Evolutionary conservation across 1,140 invertebrate species (phyloP).

Genomic region (Reticulitermes speratus): DNA sequence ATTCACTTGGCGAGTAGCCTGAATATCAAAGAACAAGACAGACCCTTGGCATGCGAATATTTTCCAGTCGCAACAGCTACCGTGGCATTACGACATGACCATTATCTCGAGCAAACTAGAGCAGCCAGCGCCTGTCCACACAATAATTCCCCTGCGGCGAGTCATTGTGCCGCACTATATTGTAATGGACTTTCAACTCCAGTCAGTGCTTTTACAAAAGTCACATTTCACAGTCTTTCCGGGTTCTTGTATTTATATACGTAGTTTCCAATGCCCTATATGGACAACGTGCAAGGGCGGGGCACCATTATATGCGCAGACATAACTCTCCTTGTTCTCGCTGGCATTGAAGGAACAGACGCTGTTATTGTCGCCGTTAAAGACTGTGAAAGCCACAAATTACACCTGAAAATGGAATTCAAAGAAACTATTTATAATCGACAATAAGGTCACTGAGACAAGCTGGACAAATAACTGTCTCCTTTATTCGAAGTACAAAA

Average conservation of each 20-base stretch:
- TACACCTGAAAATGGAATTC: not conserved
- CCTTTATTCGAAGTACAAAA: too few relatives aligned
- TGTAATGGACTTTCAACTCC: not conserved
- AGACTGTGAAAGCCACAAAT: constrained; percentile 10
- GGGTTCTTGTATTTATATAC: not conserved
- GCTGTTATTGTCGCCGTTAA: constrained; percentile 8
- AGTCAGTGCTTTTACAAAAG: not conserved
- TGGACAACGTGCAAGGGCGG: not conserved
- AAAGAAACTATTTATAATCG: not conserved
- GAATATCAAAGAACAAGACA: not conserved
- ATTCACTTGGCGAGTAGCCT: not conserved
- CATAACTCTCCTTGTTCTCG: not conserved
- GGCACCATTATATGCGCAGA: not conserved
- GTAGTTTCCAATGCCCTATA: not conserved
- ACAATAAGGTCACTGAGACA: not conserved
- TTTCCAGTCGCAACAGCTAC: not conserved
- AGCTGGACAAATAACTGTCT: not conserved
- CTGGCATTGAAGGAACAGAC: constrained; percentile 14
- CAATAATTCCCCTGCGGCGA: not conserved
- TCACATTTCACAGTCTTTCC: constrained; percentile 5
- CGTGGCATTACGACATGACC: not conserved
- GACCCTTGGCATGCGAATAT: not conserved
- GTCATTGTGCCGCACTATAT: constrained; percentile 2
- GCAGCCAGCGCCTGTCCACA: not conserved
- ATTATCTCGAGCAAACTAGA: not conserved